Conservation (phyloP, 1,140 invertebrate genomes). For the Archegozetes longisetosus region DNA sequence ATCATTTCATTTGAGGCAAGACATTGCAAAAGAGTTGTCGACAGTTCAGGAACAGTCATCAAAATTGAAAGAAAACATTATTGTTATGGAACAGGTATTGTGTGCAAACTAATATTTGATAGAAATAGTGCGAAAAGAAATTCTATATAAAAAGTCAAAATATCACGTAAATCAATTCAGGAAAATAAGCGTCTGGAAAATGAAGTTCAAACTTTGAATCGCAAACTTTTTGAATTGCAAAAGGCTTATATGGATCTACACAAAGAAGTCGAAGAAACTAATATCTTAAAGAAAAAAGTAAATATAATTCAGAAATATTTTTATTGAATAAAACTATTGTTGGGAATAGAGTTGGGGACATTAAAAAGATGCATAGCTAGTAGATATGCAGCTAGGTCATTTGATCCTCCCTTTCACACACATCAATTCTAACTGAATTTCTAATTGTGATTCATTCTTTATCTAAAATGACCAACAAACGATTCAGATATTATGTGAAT, state of each 20-base stretch:
- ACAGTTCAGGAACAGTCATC: slow-evolving; percentile 37
- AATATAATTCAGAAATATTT: slow-evolving; percentile 8
- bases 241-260: slow-evolving; percentile 29
- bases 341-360: no score
- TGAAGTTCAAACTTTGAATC: slow-evolving; percentile 44
- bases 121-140: background rate
- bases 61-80: slow-evolving; percentile 36
- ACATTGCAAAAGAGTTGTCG: slow-evolving; percentile 30
- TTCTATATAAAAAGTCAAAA: background rate
- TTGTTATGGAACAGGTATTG: slow-evolving; percentile 30
- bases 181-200: slow-evolving; percentile 43
- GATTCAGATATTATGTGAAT: no score
- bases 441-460: no score
- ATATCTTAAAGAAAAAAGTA: slow-evolving; percentile 37
- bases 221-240: slow-evolving; percentile 35
- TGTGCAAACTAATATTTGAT: background rate
- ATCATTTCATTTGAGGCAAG: slow-evolving; percentile 14
- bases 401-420: no score
- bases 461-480: no score
- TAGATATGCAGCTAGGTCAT: no score
- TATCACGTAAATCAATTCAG: slow-evolving; percentile 19
- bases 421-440: no score
- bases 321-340: background rate
- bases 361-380: no score
- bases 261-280: slow-evolving; percentile 33